Base-by-base conservation (phyloP, 1,140 invertebrate species). In the Agrypnia vestita region DNA sequence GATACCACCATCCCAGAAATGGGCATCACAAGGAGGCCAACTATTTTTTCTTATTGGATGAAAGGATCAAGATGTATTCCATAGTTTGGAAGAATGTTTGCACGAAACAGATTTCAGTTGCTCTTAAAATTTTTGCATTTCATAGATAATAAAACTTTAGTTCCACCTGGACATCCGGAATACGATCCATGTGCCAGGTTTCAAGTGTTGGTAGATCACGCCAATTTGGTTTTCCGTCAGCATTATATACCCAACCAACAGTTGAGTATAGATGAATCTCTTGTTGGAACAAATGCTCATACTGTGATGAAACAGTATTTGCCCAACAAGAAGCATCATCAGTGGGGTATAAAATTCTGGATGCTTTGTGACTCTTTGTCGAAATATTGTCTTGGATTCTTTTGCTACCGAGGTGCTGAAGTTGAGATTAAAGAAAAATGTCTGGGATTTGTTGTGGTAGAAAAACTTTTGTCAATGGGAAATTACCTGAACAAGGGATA, bases 11-110 rank as follows among this genome's bases (percentile, higher is more conserved):
- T 84, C 12, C 61, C 84, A 4, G 82, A 82, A 82, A 85, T 85
- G 82, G 81, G 84, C n/a, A 80, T 85, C 9, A 84, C 81, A 12
- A 75, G 80, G 64, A 80, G 79, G 43, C 61, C 81, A 35, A 84
- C 80, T 71, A 73, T 84, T 79, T 82, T 79, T 82, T 80, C 62
- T 74, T 84, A 85, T 59, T 85, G 84, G 81, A 78, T 49, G 69
- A 59, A 53, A 82, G 83, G 77, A 56, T 81, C 81, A 75, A 72
- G 81, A 79, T 44, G 76, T 49, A n/a, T n/a, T n/a, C 84, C 84
- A 78, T 85, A 84, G 85, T 85, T 85, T 83, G 53, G 72, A 12
- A 75, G 82, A 83, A 85, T 85, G 84, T 85, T 85, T 78, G 43
- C 80, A 19, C 64, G 82, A 44, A 82, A 84, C 76, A 81, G 84